Evolutionary conservation across 1,140 invertebrate genomes (phyloP), one percentile per base, ranked within the genome.

Genomic region (Tetragonula clypearis): DNA sequence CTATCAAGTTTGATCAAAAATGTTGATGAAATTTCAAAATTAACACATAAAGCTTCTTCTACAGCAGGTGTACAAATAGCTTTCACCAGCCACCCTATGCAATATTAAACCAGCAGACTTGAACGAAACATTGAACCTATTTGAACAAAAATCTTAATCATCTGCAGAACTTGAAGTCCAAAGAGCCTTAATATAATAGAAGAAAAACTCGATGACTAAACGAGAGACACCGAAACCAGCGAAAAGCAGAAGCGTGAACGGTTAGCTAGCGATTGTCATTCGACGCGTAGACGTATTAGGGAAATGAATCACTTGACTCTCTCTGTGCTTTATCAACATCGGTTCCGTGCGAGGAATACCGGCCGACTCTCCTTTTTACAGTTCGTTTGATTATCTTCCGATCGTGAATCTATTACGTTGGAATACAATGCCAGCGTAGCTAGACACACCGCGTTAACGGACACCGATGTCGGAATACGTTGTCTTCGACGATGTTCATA

Each of bases 341-440:
- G 71, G 30, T 30, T 74, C 68, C 84, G 84, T 85, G 79, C 78
- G 30, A 66, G n/a, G 79, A 85, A 85, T 85, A 85, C 73, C 23
- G 41, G 55, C 55, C 58, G 77, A 58, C 49, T 80, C 49, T 80
- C 1, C 69, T 85, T 85, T 80, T 80, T 85, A 79, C 83, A 85
- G 78, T 85, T 85, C 71, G 78, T 80, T 80, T 80, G 77, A 73
- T 85, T 85, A 85, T 85, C 83, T 30, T 49, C 14, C 82, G 76
- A 84, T 84, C 82, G 75, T 84, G 82, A 84, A 84, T 84, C 82
- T 72, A 84, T 84, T 79, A 79, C 66, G 66, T 35, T 55, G n/a
- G 76, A 84, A 84, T 79, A 84, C 82, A 84, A 84, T 84, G 82
- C 76, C 82, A 62, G 26, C 21, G 41, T 55, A 58, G 60, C n/a